Base-by-base conservation (phyloP, 2,113 vertebrate genomes). In the Origma solitaria region DNA sequence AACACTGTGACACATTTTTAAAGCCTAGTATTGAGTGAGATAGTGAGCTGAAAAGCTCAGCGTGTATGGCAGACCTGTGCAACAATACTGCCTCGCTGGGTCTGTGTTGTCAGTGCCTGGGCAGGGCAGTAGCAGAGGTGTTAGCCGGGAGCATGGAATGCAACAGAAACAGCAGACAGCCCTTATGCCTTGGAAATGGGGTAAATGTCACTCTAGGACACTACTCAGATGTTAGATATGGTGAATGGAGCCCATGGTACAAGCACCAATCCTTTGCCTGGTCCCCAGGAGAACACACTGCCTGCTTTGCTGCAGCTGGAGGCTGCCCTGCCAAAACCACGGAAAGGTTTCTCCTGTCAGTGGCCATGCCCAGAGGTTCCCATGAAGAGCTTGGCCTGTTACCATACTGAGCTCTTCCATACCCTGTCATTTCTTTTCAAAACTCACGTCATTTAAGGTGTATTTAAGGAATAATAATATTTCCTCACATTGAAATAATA, bases 101-200 rank as follows among this genome's bases (percentile, higher is more conserved):
- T 35, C 30, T 78, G 9, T 56, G 40, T 24, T 58, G 19, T 49
- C 76, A 24, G 1, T 71, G 45, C 42, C 40, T 56, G n/a, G 24
- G 22, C 60, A 44, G 53, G 16, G 9, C 4, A 53, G 38, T 35
- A 38, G 38, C 33, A 58, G 53, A 64, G 18, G 15, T 3, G 3
- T 18, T 64, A 73, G n/a, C 0, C 0, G n/a, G 44, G 37, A 47
- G 64, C 33, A 18, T 28, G 22, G 40, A 69, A 61, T 19, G 33
- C 30, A 40, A 51, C 13, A 61, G 65, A 60, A 81, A 61, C 23
- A 13, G 12, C 45, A 66, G 53, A 45, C 21, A 0, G 6, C 78
- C 65, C 37, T 77, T 56, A 23, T 21, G 21, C 23, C 1, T 0
- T 18, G 35, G 47, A 31, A 40, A 24, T 38, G n/a, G 24, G 35